phyloP scores from a whole-genome alignment of 2,888 invertebrate genomes.

The Adineta ricciae region DNA sequence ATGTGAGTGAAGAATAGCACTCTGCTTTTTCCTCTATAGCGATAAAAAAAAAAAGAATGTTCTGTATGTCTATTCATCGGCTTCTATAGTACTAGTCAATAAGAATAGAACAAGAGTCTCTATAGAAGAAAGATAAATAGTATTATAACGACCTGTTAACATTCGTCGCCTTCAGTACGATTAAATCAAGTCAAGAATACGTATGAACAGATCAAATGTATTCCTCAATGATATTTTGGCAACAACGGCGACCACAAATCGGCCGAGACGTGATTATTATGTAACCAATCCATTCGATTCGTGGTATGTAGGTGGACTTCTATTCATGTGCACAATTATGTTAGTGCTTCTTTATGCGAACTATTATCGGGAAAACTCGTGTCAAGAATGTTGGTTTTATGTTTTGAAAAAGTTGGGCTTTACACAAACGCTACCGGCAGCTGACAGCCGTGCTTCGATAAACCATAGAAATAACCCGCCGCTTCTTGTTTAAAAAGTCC shows the following conservation, averaged over 20 bases:
- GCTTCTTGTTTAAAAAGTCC: no score
- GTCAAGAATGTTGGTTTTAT: neutral
- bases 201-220: no score
- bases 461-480: no score
- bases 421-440: neutral
- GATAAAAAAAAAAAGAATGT: neutral
- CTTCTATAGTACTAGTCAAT: neutral
- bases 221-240: neutral
- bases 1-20: neutral
- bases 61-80: neutral
- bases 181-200: neutral
- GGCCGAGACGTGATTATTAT: neutral
- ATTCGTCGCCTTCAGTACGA: neutral
- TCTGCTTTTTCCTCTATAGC: no score
- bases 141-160: neutral
- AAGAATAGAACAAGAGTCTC: neutral
- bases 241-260: neutral
- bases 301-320: constrained; percentile 1
- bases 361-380: neutral
- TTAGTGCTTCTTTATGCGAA: neutral
- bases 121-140: neutral
- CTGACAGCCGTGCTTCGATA: no score
- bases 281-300: neutral
- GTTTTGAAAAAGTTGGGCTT: neutral
- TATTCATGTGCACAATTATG: neutral